Conservation (phyloP, 2,113 vertebrate genomes). For the Scytalopus superciliaris region DNA sequence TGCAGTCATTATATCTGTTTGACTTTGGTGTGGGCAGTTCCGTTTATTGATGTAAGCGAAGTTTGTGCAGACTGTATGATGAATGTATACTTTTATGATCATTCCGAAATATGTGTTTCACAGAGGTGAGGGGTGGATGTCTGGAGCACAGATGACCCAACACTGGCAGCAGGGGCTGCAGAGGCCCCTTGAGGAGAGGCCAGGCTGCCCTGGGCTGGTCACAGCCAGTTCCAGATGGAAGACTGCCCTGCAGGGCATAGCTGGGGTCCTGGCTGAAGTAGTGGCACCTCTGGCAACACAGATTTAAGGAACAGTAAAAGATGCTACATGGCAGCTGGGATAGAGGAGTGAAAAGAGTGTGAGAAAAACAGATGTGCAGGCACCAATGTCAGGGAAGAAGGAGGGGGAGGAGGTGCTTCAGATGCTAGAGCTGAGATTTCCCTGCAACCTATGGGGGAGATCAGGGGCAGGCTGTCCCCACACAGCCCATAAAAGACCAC, state of each 20-base stretch:
- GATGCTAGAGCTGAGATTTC: rapidly evolving
- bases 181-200: neutral
- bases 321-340: rapidly evolving
- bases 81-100: neutral
- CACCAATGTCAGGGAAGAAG: neutral
- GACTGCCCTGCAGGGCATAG: rapidly evolving
- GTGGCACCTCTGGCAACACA: neutral
- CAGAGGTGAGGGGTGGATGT: neutral
- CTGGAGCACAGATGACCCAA: no score
- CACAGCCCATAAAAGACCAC: neutral
- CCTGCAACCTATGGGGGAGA: neutral
- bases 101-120: neutral
- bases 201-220: rapidly evolving
- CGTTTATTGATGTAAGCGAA: neutral
- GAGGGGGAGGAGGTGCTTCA: neutral
- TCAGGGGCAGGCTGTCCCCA: neutral
- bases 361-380: neutral
- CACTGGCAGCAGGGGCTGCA: rapidly evolving
- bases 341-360: neutral
- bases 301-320: neutral
- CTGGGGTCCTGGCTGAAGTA: no score
- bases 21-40: neutral
- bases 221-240: neutral
- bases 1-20: neutral
- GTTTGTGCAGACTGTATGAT: neutral